Conservation (phyloP, 2,113 vertebrate genomes). For the Actinemys pallida region DNA sequence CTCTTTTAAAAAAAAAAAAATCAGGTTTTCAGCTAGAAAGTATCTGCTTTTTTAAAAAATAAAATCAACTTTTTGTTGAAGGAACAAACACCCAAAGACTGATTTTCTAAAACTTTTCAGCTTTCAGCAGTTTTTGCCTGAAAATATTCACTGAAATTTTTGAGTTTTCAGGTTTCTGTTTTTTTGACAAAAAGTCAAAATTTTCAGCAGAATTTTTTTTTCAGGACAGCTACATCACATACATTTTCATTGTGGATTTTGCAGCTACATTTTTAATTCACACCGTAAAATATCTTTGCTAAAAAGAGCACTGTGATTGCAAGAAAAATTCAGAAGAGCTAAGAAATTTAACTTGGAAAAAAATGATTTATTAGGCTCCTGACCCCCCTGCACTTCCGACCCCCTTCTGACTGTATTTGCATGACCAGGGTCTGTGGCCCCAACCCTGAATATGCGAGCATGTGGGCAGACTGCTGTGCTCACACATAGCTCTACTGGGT, state of each 20-base stretch:
- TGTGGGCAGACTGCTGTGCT: not conserved
- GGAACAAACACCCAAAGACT: not conserved
- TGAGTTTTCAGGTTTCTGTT: not conserved
- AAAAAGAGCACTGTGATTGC: not conserved
- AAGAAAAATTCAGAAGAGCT: not conserved
- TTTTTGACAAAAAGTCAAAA: not conserved
- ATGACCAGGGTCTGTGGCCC: not conserved
- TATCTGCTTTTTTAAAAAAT: not conserved
- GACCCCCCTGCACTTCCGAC: too few relatives aligned
- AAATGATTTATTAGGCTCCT: not conserved
- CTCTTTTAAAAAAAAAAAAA: not conserved
- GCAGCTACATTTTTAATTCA: not conserved
- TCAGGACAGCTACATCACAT: not conserved
- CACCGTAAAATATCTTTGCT: not conserved
- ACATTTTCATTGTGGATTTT: not conserved
- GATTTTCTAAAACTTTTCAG: not conserved
- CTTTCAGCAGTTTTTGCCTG: not conserved
- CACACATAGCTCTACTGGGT: not conserved
- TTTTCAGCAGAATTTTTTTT: not conserved
- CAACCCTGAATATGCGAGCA: conserved; percentile 9
- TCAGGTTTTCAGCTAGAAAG: not conserved
- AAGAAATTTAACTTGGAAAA: not conserved
- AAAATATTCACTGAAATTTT: not conserved
- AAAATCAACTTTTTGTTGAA: not conserved
- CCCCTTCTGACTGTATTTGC: conserved; percentile 39